Conservation (phyloP, 2,113 vertebrate species). For the Aegithalos caudatus region DNA sequence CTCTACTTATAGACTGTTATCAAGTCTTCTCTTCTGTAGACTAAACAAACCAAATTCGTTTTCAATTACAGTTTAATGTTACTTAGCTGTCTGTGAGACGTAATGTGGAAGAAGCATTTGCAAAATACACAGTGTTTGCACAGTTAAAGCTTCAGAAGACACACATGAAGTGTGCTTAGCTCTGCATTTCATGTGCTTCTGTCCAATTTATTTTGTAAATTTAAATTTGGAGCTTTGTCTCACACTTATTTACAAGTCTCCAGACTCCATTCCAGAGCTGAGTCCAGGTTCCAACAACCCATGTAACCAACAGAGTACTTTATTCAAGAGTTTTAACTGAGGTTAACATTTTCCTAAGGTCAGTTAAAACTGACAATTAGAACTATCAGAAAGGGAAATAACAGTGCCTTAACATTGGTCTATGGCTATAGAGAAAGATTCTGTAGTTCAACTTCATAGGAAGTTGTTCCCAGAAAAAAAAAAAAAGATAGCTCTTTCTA, state of each 20-base stretch:
- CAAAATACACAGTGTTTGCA: background rate
- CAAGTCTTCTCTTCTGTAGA: conserved; percentile 16
- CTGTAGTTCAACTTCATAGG: background rate
- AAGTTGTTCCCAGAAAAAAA: background rate
- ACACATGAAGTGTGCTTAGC: background rate
- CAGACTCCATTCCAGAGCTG: background rate
- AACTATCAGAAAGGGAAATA: background rate
- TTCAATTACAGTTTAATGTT: background rate
- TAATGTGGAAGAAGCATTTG: background rate
- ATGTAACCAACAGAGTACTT: background rate
- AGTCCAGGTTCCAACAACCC: background rate
- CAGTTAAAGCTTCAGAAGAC: background rate
- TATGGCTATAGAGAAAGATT: background rate
- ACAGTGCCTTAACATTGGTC: background rate
- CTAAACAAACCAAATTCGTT: background rate
- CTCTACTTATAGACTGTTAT: background rate
- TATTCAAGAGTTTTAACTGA: background rate
- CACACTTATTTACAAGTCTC: background rate
- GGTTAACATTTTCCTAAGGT: background rate
- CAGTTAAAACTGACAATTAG: background rate
- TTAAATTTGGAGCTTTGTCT: background rate
- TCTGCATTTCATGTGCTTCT: background rate
- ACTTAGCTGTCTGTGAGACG: background rate
- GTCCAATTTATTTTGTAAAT: background rate
- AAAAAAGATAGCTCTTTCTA: background rate